Percentiles rank a stretch among this genome's conserved stretches.
Evolutionary conservation across 2,888 invertebrate species (phyloP).

Genomic region (Andrena bicolor): DNA sequence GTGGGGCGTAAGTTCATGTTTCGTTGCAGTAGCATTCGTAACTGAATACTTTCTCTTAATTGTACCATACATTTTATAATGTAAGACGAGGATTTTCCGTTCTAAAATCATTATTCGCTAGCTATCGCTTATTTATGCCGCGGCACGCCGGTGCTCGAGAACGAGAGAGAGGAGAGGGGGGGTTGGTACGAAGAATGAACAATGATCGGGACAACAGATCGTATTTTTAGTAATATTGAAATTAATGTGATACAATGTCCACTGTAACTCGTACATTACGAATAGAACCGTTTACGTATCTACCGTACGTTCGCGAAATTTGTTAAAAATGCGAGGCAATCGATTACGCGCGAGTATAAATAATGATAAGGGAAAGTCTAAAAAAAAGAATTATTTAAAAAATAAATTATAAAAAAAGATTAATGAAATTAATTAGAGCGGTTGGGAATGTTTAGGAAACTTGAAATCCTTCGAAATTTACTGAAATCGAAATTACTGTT

Average conservation of each 20-base stretch:
- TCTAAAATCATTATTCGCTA: constrained; percentile 31
- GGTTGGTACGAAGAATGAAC: constrained; percentile 3
- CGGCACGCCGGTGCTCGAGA: constrained; percentile 52
- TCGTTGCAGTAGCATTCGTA: constrained; percentile 48
- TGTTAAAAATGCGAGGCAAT: constrained; percentile 36
- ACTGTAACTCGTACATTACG: constrained; percentile 70
- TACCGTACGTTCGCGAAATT: constrained; percentile 37
- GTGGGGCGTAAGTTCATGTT: constrained; percentile 53
- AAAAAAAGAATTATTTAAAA: constrained; percentile 38
- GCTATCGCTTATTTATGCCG: constrained; percentile 27
- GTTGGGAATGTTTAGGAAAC: constrained; percentile 42
- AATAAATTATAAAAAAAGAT: constrained; percentile 46
- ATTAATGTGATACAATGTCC: constrained; percentile 81
- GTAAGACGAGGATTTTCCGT: constrained; percentile 45
- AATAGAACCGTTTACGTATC: constrained; percentile 47
- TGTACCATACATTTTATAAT: constrained; percentile 48
- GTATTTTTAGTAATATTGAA: constrained; percentile 74
- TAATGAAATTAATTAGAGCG: constrained; percentile 46
- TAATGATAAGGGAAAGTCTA: constrained; percentile 9
- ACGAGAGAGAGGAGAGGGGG: background rate
- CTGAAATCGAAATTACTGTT: constrained; percentile 39
- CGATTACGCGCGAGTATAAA: constrained; percentile 34
- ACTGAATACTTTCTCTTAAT: constrained; percentile 28
- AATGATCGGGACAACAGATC: constrained; percentile 49
- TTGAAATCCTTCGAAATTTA: constrained; percentile 32